A percentile compares a stretch with the other conserved stretches of the same genome.
These are phyloP conservation scores for Cossypha heuglini DNA, from an alignment of 2,797 vertebrate genomes.

Conservation along the genomic window DNA sequence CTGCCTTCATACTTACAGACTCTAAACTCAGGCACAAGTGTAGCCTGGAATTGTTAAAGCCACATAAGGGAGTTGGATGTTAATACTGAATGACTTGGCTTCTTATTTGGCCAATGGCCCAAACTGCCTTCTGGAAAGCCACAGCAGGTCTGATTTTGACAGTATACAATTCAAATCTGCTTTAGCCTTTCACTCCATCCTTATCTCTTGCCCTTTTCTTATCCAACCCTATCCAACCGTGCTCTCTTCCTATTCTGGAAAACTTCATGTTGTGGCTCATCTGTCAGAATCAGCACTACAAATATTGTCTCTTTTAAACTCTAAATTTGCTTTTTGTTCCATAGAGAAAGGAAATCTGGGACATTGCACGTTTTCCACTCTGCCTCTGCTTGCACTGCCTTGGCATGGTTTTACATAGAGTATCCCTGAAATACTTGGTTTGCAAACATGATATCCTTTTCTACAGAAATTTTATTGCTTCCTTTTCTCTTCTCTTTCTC, in stretches of 20 bases:
- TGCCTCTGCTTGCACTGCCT: neutral
- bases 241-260: neutral
- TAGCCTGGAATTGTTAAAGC: neutral
- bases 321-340: neutral
- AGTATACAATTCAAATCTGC: neutral
- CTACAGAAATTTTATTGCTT: neutral
- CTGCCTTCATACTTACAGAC: neutral
- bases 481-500: neutral
- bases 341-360: neutral
- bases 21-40: fast-evolving
- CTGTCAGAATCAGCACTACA: neutral
- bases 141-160: neutral
- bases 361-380: neutral
- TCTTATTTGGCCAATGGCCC: neutral
- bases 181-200: neutral
- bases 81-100: neutral
- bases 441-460: neutral
- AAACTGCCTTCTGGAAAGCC: neutral
- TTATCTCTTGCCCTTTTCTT: neutral
- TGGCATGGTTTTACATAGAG: fast-evolving
- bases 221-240: neutral
- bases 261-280: neutral
- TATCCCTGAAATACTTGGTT: neutral
- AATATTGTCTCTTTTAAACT: neutral
- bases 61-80: neutral